Conservation (phyloP, 2,113 vertebrate species). For the Siphamia tubifer region DNA sequence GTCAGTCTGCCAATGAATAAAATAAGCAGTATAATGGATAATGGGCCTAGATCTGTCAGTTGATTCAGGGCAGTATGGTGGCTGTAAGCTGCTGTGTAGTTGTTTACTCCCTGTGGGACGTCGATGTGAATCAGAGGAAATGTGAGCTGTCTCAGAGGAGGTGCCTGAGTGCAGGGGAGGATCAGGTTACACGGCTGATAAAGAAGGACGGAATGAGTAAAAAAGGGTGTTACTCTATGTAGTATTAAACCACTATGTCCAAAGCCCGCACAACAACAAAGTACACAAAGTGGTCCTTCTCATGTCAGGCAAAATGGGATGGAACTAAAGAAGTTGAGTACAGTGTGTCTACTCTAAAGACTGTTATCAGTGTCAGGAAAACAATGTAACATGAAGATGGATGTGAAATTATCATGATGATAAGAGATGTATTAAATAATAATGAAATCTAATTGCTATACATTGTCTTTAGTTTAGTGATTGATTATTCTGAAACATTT, state of each 20-base stretch:
- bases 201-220: slow-evolving; percentile 28
- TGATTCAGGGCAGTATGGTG: slow-evolving; percentile 29
- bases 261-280: slow-evolving; percentile 6
- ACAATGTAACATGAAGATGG: neutral
- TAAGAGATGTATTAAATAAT: neutral
- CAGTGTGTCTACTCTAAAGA: neutral
- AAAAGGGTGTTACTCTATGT: neutral
- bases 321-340: neutral
- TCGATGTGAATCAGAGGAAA: slow-evolving; percentile 63
- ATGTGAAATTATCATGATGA: neutral
- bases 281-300: slow-evolving; percentile 1
- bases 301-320: neutral
- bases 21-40: slow-evolving; percentile 28
- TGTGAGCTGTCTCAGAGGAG: slow-evolving; percentile 62
- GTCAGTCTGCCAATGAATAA: slow-evolving; percentile 29
- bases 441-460: neutral
- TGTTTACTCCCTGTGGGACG: slow-evolving; percentile 56
- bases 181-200: slow-evolving; percentile 65
- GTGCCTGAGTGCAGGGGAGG: slow-evolving; percentile 32
- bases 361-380: neutral
- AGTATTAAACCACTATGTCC: slow-evolving; percentile 23
- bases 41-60: slow-evolving; percentile 29
- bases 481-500: neutral
- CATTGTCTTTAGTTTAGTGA: neutral
- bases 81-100: slow-evolving; percentile 12